Percentiles rank a stretch among this genome's conserved stretches.
Evolutionary conservation across 1,140 invertebrate species (phyloP).

Genomic region (Drosophila pachea): DNA sequence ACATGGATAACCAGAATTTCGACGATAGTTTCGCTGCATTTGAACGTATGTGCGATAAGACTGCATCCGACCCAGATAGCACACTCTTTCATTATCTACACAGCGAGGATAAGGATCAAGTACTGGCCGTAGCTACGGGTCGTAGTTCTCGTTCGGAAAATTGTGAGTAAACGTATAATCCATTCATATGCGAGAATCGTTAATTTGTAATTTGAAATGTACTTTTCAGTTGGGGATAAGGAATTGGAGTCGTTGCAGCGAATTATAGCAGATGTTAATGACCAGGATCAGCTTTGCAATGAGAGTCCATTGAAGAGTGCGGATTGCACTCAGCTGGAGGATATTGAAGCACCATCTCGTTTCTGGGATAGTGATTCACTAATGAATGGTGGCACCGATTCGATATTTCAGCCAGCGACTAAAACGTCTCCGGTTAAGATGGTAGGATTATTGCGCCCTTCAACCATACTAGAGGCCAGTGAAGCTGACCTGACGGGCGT

Average conservation of each 20-base stretch:
- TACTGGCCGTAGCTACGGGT: slow-evolving; percentile 58
- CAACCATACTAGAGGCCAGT: slow-evolving; percentile 70
- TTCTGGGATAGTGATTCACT: slow-evolving; percentile 63
- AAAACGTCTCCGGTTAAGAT: slow-evolving; percentile 71
- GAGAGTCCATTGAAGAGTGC: slow-evolving; percentile 59
- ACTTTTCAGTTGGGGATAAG: slow-evolving; percentile 24
- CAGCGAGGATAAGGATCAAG: slow-evolving; percentile 54
- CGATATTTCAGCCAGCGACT: slow-evolving; percentile 6
- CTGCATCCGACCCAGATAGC: slow-evolving; percentile 70
- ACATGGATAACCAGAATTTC: not conserved
- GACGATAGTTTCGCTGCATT: slow-evolving; percentile 68
- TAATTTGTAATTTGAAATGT: not conserved
- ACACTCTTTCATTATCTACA: slow-evolving; percentile 70
- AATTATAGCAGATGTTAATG: slow-evolving; percentile 45
- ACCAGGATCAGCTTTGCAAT: slow-evolving; percentile 43
- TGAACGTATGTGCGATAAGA: slow-evolving; percentile 74
- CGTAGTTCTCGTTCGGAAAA: slow-evolving; percentile 32
- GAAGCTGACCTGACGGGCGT: slow-evolving; percentile 39
- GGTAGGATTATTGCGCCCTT: slow-evolving; percentile 71
- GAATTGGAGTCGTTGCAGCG: slow-evolving; percentile 57
- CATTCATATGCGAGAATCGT: too few relatives aligned
- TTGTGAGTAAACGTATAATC: slow-evolving; percentile 9
- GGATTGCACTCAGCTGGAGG: slow-evolving; percentile 72
- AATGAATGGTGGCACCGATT: slow-evolving; percentile 33
- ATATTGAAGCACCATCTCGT: slow-evolving; percentile 69